These are phyloP conservation scores for Parochlus steinenii DNA, from an alignment of 2,888 invertebrate species.

Conservation along the genomic window DNA sequence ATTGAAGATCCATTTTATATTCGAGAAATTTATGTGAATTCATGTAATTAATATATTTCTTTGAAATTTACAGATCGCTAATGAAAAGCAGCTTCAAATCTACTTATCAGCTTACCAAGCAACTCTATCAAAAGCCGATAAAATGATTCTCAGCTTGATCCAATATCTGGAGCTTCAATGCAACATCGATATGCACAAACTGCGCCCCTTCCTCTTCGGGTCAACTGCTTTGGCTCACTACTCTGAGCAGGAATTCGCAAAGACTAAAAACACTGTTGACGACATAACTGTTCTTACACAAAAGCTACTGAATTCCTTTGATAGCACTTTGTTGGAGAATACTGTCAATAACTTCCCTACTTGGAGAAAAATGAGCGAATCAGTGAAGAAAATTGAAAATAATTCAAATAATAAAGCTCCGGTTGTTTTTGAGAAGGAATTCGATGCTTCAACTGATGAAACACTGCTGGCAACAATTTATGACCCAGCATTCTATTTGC, in stretches of 20 bases:
- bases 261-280: conserved; percentile 2
- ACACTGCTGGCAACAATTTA: conserved; percentile 40
- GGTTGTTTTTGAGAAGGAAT: conserved; percentile 1
- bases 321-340: conserved; percentile 32
- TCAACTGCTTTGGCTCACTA: conserved; percentile 63
- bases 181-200: conserved; percentile 44
- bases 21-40: no score
- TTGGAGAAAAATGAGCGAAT: conserved; percentile 33
- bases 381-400: conserved; percentile 22
- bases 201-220: conserved; percentile 72
- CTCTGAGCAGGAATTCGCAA: conserved; percentile 12
- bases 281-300: neutral
- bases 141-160: conserved; percentile 47
- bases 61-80: no score
- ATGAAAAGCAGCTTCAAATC: conserved; percentile 52
- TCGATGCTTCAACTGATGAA: conserved; percentile 17
- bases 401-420: conserved; percentile 17
- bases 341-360: conserved; percentile 59
- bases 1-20: no score
- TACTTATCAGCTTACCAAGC: conserved; percentile 65
- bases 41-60: no score
- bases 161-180: conserved; percentile 47
- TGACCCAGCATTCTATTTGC: conserved; percentile 68
- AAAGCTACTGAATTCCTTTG: conserved; percentile 4
- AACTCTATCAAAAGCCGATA: conserved; percentile 50